Evolutionary conservation across 2,113 vertebrate genomes (phyloP).

Genomic region (Albula glossodonta): DNA sequence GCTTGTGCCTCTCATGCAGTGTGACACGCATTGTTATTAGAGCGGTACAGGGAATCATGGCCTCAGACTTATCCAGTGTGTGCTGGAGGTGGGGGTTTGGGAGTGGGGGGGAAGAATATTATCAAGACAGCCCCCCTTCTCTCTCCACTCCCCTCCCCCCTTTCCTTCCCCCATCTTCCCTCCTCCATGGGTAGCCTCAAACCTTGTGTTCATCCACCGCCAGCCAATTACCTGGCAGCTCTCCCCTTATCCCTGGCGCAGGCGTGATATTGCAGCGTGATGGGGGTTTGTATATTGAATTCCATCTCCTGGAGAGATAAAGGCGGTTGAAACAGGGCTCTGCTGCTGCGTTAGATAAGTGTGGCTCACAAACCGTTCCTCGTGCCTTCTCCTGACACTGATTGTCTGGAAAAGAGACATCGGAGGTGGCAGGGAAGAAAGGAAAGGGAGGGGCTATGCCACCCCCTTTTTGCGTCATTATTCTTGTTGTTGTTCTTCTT

Average conservation of each 20-base stretch:
- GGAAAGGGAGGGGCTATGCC: slow-evolving; percentile 16
- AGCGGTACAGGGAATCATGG: slow-evolving; percentile 28
- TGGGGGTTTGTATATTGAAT: slow-evolving; percentile 86
- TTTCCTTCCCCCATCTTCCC: slow-evolving; percentile 59
- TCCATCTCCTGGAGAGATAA: slow-evolving; percentile 88
- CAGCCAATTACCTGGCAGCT: slow-evolving; percentile 93
- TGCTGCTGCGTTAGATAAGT: slow-evolving; percentile 79
- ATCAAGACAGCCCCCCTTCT: slow-evolving; percentile 53
- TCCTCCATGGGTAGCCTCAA: slow-evolving; percentile 73
- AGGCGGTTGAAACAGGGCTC: slow-evolving; percentile 86
- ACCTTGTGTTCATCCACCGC: slow-evolving; percentile 74
- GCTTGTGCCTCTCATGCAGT: slow-evolving; percentile 25
- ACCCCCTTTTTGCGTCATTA: no score
- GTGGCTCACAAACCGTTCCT: slow-evolving; percentile 75
- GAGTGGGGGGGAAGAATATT: slow-evolving; percentile 29
- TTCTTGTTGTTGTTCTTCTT: slow-evolving; percentile 33
- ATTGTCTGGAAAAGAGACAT: slow-evolving; percentile 74
- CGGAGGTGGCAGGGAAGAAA: slow-evolving; percentile 57
- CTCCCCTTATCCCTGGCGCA: slow-evolving; percentile 84
- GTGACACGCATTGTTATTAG: slow-evolving; percentile 58
- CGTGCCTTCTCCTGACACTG: slow-evolving; percentile 71
- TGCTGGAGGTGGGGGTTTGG: slow-evolving; percentile 43
- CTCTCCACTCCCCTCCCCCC: slow-evolving; percentile 58
- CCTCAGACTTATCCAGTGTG: slow-evolving; percentile 42
- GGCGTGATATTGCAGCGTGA: slow-evolving; percentile 90